phyloP scores from a whole-genome alignment of 2,797 vertebrate genomes.

The Sebastes diaconus region DNA sequence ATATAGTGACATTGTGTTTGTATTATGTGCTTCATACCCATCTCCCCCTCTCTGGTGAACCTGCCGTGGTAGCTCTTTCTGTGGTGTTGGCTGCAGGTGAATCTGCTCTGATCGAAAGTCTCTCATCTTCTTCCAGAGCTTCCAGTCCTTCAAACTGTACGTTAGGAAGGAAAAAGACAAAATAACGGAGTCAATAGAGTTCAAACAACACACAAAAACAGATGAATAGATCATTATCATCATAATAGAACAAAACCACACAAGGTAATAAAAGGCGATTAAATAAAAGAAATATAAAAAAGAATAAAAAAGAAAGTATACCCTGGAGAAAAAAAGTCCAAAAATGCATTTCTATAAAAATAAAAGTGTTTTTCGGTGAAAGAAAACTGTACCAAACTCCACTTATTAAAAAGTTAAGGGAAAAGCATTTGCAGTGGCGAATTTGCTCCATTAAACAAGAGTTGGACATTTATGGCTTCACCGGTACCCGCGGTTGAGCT shows the following conservation, averaged over 20 bases:
- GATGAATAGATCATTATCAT: neutral
- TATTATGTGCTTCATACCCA: neutral
- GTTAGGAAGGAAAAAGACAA: neutral
- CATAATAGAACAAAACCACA: neutral
- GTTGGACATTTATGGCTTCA: constrained; percentile 7
- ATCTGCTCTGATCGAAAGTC: neutral
- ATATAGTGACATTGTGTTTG: neutral
- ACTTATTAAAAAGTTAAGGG: neutral
- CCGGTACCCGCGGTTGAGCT: neutral
- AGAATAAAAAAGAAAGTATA: too few species aligned
- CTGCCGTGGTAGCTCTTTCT: neutral
- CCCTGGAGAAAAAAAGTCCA: neutral
- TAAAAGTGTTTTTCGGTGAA: neutral
- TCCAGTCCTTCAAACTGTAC: neutral
- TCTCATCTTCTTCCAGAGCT: neutral
- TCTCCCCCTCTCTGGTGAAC: neutral
- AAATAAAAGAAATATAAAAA: neutral
- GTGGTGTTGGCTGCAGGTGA: neutral
- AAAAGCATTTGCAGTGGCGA: neutral
- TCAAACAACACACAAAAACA: neutral
- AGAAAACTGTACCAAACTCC: neutral
- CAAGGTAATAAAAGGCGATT: neutral
- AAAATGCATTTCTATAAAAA: neutral
- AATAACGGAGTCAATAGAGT: neutral
- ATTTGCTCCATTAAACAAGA: constrained; percentile 32